Percentiles rank a stretch among this genome's conserved stretches.
phyloP scores from a whole-genome alignment of 1,140 invertebrate genomes.

The Myzus persicae region DNA sequence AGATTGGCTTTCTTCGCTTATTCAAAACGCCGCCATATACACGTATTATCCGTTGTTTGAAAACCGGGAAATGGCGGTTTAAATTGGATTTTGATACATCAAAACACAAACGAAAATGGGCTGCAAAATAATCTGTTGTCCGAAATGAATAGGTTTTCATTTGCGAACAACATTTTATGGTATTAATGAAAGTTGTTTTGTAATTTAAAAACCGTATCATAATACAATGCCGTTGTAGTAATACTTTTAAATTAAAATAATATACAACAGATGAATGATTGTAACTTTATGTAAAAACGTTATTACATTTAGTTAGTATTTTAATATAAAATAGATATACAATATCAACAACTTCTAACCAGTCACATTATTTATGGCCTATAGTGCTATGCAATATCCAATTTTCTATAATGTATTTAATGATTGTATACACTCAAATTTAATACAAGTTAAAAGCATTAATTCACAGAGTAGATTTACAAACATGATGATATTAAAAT shows the following conservation, averaged over 20 bases:
- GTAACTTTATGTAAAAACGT: constrained; percentile 14
- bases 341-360: too few relatives aligned
- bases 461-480: neutral
- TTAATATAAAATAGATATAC: too few relatives aligned
- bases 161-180: neutral
- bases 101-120: neutral
- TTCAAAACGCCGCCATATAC: neutral
- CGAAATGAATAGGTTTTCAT: neutral
- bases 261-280: neutral
- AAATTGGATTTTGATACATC: constrained; percentile 23
- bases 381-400: neutral
- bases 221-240: neutral
- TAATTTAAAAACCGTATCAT: neutral
- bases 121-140: constrained; percentile 4
- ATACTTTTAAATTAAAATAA: neutral
- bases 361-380: too few relatives aligned
- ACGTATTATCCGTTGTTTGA: neutral
- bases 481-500: constrained; percentile 12
- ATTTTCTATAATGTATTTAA: constrained; percentile 4
- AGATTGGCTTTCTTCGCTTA: neutral
- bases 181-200: constrained; percentile 14
- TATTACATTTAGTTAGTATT: neutral
- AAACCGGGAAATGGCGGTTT: neutral
- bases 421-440: neutral
- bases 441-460: constrained; percentile 9